Base-by-base conservation (phyloP, 2,888 invertebrate genomes). In the Dorcus parallelipipedus region DNA sequence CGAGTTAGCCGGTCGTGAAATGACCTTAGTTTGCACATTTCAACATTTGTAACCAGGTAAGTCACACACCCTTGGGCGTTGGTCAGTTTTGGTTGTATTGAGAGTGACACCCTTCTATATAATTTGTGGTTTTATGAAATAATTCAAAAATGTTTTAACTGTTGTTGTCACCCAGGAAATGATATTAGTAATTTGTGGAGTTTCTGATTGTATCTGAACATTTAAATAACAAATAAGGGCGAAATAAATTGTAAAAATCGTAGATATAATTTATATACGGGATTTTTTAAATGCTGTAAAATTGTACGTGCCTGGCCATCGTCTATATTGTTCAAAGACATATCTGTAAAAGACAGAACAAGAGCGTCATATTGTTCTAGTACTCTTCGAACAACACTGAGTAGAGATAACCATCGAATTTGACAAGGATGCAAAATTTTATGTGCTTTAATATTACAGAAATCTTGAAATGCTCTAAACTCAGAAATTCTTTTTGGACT, bases 191-290 rank as follows among this genome's bases (percentile, higher is more conserved):
- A 40, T 40, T 40, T 40, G 41, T n/a, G 41, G 41, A 20, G 20
- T 20, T 20, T 20, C 20, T 20, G 20, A 20, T 20, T 20, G 20
- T 3, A 20, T 20, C 20, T 20, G 20, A 20, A 20, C 20, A 20
- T 20, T 20, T 10, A 40, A 40, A 40, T 40, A 40, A 40, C 9
- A 3, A 40, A n/a, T n/a, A n/a, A n/a, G n/a, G n/a, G n/a, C n/a
- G n/a, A 40, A 40, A 40, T 10, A 10, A 40, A 40, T 10, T 40
- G 41, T 40, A 40, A 40, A 40, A 40, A 40, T 40, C 10, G 49
- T 49, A 49, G 26, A 49, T 49, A 49, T 49, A 49, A 23, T 49
- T 49, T 49, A 14, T 49, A 49, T 23, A 26, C 23, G 23, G 49
- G 6, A n/a, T 26, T 26, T 49, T 49, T 49, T 20, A 49, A 26